These are phyloP conservation scores for Pristionchus exspectatus DNA, from an alignment of 2,888 invertebrate species.

Conservation along the genomic window DNA sequence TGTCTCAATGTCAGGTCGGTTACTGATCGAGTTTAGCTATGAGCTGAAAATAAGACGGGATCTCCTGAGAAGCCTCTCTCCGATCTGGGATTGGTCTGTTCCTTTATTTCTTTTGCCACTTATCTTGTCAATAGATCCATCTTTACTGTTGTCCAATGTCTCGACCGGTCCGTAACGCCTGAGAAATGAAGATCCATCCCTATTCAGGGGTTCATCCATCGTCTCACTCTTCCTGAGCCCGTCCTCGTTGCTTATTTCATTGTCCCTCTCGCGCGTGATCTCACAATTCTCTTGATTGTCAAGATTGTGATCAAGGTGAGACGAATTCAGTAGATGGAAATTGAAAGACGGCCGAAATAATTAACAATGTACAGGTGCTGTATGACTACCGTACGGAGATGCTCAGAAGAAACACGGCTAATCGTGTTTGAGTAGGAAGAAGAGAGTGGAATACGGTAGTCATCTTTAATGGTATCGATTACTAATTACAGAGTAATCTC, in stretches of 20 bases:
- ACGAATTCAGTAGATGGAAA: background rate
- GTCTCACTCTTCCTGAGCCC: background rate
- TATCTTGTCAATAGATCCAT: background rate
- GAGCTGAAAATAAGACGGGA: slow-evolving; percentile 81
- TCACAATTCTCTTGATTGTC: background rate
- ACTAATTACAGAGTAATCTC: too few species aligned
- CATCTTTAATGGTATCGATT: too few species aligned
- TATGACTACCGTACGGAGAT: background rate
- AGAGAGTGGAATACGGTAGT: background rate
- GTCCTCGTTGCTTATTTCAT: background rate
- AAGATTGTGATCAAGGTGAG: background rate
- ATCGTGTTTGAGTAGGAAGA: background rate
- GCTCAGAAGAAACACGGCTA: background rate
- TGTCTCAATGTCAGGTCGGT: slow-evolving; percentile 3
- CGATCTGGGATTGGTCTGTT: slow-evolving; percentile 81
- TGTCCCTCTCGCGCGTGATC: background rate
- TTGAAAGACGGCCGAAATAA: too few species aligned
- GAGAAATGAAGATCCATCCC: background rate
- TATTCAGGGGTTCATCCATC: background rate
- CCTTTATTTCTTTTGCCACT: background rate
- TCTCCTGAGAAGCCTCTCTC: slow-evolving; percentile 83
- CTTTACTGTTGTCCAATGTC: background rate
- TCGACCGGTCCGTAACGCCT: too few species aligned
- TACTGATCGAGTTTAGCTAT: slow-evolving; percentile 92
- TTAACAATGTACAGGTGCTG: background rate